These are phyloP conservation scores for Sylvilagus floridanus DNA, from an alignment of 2,797 vertebrate genomes.

Conservation along the genomic window DNA sequence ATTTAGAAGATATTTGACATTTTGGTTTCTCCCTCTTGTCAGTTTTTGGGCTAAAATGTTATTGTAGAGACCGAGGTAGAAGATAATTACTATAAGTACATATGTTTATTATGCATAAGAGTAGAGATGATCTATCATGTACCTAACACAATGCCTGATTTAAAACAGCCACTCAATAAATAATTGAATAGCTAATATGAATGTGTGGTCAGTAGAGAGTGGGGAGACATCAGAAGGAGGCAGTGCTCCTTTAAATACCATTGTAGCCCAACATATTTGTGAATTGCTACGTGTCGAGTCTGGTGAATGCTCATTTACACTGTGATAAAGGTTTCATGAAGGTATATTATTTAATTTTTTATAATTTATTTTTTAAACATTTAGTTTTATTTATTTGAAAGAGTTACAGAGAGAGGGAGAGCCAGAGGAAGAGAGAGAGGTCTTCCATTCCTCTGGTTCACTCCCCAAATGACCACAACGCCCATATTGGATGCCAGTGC, in stretches of 20 bases:
- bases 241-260: not conserved
- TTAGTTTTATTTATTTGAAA: too few relatives aligned
- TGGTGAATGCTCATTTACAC: not conserved
- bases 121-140: not conserved
- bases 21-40: not conserved
- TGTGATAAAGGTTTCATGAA: not conserved
- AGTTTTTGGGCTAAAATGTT: conserved; percentile 9
- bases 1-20: not conserved
- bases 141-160: not conserved
- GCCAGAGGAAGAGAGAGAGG: too few relatives aligned
- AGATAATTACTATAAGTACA: not conserved
- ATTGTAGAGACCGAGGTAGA: not conserved
- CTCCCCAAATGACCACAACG: too few relatives aligned
- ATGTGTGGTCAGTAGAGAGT: not conserved
- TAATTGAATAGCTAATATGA: not conserved
- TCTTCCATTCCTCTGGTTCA: too few relatives aligned
- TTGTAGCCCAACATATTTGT: not conserved
- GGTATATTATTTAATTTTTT: not conserved
- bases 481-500: too few relatives aligned
- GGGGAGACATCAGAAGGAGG: not conserved
- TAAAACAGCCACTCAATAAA: not conserved
- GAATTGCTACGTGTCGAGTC: not conserved
- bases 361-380: not conserved
- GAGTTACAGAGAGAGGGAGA: too few relatives aligned
- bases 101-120: not conserved